phyloP scores from a whole-genome alignment of 2,797 vertebrate genomes.

The Rousettus madagascariensis region DNA sequence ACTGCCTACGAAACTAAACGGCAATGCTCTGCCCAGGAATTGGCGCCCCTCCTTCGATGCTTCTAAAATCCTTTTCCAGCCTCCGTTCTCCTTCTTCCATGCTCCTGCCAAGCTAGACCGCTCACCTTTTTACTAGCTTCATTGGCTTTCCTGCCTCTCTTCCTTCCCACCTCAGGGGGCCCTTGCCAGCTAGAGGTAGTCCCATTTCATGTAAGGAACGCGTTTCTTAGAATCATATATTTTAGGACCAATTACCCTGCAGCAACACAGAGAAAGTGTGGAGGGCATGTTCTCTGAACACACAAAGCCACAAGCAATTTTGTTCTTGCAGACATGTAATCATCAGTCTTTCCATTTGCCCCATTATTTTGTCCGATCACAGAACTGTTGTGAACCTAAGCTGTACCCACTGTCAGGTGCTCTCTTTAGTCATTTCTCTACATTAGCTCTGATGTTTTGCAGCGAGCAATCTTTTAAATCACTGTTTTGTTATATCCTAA shows the following conservation, averaged over 20 bases:
- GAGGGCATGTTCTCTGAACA: background rate
- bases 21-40: too few relatives aligned
- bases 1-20: background rate
- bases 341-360: background rate
- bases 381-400: background rate
- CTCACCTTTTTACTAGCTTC: background rate
- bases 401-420: background rate
- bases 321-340: background rate
- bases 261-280: background rate
- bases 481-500: background rate
- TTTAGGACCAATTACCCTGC: background rate
- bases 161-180: too few relatives aligned
- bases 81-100: background rate
- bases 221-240: background rate
- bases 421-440: background rate
- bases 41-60: accelerated
- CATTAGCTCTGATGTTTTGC: background rate
- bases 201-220: background rate
- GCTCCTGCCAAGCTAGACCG: background rate
- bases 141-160: background rate
- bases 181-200: background rate
- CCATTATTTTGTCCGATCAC: background rate
- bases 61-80: too few relatives aligned
- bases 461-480: background rate
- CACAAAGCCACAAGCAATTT: background rate